Base-by-base conservation (phyloP, 2,888 invertebrate genomes). In the Chesias legatella region DNA sequence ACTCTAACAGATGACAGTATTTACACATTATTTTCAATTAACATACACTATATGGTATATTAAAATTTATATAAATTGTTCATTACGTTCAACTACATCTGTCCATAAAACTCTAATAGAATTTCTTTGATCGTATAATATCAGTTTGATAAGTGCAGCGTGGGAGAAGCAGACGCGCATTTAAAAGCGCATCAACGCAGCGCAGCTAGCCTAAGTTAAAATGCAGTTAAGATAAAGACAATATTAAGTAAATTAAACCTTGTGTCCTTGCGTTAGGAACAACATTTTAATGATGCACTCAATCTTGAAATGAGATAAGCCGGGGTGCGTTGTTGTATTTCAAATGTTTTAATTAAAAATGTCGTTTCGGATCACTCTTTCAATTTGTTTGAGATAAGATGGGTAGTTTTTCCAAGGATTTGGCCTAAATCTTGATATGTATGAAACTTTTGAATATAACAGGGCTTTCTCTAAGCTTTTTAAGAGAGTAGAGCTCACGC, bases 111-210 rank as follows among this genome's bases (percentile, higher is more conserved):
- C 34, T 4, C 11, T 46, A 42, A 46, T 32, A 42, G 35, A 32
- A 23, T 38, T 31, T 43, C 37, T 48, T 48, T 44, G 44, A 52
- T 45, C 43, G 39, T 52, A 44, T 63, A 60, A 63, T 57, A 54
- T 61, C 60, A 51, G 56, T 64, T 62, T 63, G 67, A 67, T 65
- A 60, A 61, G 48, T 45, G 38, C 45, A 45, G 41, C 72, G 75
- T 77, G 78, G 73, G 77, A 77, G 63, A 51, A 48, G 51, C 60
- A 58, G 44, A 48, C 50, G 60, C 62, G 68, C 71, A 66, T 76
- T 79, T 73, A 77, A 75, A 77, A 79, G 64, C 61, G 66, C 79
- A 79, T 78, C 73, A 79, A 45, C 43, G 53, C 48, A 11, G 53
- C 48, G 11, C 27, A 31, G 26, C 31, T 6, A 8, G 7, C 21